Evolutionary conservation across 2,888 invertebrate species (phyloP).

Genomic region (Drosophila formosana): DNA sequence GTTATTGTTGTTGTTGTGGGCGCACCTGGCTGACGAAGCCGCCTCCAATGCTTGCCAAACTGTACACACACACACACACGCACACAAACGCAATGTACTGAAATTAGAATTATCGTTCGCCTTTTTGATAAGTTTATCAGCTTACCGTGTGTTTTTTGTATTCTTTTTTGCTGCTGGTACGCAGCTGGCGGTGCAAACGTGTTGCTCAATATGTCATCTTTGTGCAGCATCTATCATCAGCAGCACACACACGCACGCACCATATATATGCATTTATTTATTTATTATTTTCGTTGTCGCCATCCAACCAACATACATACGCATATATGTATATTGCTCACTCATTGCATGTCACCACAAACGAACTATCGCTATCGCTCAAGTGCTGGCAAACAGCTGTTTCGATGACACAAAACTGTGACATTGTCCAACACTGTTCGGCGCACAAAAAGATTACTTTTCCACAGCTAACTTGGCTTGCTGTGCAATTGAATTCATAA

Average conservation of each 20-base stretch:
- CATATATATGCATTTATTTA: constrained; percentile 64
- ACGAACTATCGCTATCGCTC: constrained; percentile 39
- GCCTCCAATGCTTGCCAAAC: constrained; percentile 42
- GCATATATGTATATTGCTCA: constrained; percentile 23
- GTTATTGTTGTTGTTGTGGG: constrained; percentile 22
- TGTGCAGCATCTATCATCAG: constrained; percentile 61
- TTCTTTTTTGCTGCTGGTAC: constrained; percentile 28
- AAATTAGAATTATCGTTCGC: constrained; percentile 65
- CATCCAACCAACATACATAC: constrained; percentile 37
- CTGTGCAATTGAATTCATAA: too few species aligned
- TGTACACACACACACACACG: constrained; percentile 23
- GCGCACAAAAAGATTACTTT: too few species aligned
- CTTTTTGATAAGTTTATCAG: constrained; percentile 68
- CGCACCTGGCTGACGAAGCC: constrained; percentile 31
- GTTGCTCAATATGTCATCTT: constrained; percentile 58
- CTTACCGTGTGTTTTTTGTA: constrained; percentile 53
- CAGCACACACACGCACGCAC: constrained; percentile 44
- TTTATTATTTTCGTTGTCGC: constrained; percentile 63
- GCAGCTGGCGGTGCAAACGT: constrained; percentile 28
- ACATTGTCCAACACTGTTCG: neutral
- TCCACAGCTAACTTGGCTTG: too few species aligned
- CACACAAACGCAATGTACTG: constrained; percentile 21
- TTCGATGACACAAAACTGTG: neutral
- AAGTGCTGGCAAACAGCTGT: constrained; percentile 40
- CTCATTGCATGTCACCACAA: constrained; percentile 39